Conservation (phyloP, 2,797 vertebrate genomes). For the Megaceryle alcyon region DNA sequence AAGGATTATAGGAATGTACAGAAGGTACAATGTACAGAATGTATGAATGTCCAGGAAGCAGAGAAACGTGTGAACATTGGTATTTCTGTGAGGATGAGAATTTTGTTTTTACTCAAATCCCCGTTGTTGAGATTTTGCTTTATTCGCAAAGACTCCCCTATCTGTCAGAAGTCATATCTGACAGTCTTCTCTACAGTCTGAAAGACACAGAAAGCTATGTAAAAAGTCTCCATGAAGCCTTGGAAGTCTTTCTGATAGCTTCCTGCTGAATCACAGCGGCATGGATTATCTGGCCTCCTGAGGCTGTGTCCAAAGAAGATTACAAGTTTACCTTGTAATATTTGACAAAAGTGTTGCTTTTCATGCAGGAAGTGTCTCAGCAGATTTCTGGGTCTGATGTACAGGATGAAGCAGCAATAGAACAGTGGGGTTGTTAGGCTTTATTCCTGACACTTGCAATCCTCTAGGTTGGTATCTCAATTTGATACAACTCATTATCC, state of each 20-base stretch:
- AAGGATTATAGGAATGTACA: neutral
- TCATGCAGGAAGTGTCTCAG: neutral
- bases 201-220: neutral
- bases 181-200: neutral
- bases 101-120: neutral
- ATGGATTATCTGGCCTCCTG: neutral
- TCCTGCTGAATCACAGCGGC: neutral
- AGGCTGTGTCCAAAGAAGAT: neutral
- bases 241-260: neutral
- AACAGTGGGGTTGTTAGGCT: neutral
- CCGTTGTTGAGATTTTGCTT: neutral
- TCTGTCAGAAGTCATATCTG: neutral
- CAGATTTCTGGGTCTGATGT: neutral
- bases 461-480: neutral
- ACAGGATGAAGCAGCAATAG: neutral
- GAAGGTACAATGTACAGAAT: neutral
- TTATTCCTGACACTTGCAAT: neutral
- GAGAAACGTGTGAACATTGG: neutral
- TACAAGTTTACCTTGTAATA: neutral
- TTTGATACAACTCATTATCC: conserved; percentile 11
- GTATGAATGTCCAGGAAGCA: neutral
- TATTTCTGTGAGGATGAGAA: neutral
- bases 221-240: neutral
- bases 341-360: neutral
- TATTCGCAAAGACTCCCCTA: neutral